Evolutionary conservation across 2,113 vertebrate species (phyloP), one percentile per base, ranked within the genome.

Genomic region (Callipepla squamata): DNA sequence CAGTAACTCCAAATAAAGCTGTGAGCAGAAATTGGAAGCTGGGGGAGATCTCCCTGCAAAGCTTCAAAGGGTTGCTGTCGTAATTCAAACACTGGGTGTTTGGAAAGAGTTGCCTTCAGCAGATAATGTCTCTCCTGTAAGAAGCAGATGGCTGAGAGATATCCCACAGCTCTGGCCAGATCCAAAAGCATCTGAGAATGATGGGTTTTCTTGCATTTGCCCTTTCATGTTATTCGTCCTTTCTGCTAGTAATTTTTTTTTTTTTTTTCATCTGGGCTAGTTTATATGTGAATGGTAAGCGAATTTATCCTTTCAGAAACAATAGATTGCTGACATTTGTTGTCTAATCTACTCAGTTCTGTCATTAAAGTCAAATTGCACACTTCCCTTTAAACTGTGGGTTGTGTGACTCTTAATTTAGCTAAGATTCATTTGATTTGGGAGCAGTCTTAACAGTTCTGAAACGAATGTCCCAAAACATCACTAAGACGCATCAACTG

Each of bases 321-420:
- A 81, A 58, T 38, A 82, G 79, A 76, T 80, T 57, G 21, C 75
- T 89, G 79, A 47, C 59, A 70, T 74, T 67, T 63, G 80, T 79
- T 70, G 38, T 67, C 80, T 79, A 63, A 73, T 57, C 42, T 73
- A 69, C 80, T 82, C 6, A 77, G 18, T 79, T 82, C 55, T 87
- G 45, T 25, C 63, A 70, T 87, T 94, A 30, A 80, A 96, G 50
- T 82, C 23, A 85, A 63, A 82, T 91, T 82, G 50, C 84, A 77
- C 0, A 62, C 59, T 82, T 82, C 42, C n/a, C 17, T 67, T 77
- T 32, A 87, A 83, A 82, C 67, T 87, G 70, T 42, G 55, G 47
- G 18, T 87, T 67, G 19, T 82, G 34, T 74, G 78, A 84, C 55
- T 93, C 91, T 85, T 67, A 51, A 70, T 8, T 96, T 77, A 80